Base-by-base conservation (phyloP, 2,888 invertebrate genomes). In the Epinotia demarniana region DNA sequence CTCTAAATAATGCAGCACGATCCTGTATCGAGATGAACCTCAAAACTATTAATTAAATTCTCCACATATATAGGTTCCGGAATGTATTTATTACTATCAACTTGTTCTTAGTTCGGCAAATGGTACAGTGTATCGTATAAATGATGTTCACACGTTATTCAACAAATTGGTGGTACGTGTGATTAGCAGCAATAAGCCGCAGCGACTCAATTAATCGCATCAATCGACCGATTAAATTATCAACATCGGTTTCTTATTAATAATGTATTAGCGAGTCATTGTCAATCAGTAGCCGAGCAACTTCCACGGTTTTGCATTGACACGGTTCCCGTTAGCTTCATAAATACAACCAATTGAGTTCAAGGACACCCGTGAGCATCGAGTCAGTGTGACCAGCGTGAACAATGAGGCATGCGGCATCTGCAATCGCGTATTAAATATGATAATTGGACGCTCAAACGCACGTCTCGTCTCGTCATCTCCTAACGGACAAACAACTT, bases 311-410 rank as follows among this genome's bases (percentile, higher is more conserved):
- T 92, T 92, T 89, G 86, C 92, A 92, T 92, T 92, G 91, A 92
- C 92, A 92, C 89, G 89, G 89, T 88, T 92, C 89, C 92, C 90
- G 90, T 90, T 91, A 91, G 90, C 90, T 89, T 90, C 89, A 90
- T 91, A 90, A 92, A 91, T 89, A 88, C 87, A 87, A 83, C 85
- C 90, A 89, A 94, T 94, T 91, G 91, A 93, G 93, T 93, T 93
- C 93, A 93, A 93, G 93, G 93, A 91, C 93, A 87, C 82, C 82
- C 84, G 89, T 91, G 90, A 92, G 89, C 90, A 89, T 91, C 89
- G 89, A 87, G 86, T 81, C 87, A 85, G 84, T 92, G 93, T 90
- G 93, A 92, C 91, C 92, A 90, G 92, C 88, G 90, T 92, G 90
- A 92, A 93, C 93, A 94, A 94, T 93, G 89, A 92, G 87, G 89